These are phyloP conservation scores for Andrena praecox DNA, from an alignment of 2,888 invertebrate species.

Conservation along the genomic window DNA sequence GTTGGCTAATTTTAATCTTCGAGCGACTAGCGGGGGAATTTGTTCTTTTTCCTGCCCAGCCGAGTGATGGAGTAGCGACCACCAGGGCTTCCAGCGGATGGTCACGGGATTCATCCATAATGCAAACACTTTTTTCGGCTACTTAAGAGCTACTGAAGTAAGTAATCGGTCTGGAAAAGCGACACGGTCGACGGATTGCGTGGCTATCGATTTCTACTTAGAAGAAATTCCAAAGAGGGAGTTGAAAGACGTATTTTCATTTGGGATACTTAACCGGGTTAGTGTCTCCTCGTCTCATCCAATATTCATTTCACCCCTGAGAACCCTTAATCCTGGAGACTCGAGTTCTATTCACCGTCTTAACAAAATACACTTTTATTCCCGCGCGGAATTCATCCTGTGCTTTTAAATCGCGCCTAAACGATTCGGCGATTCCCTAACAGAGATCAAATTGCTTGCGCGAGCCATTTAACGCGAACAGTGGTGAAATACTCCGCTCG, in stretches of 20 bases:
- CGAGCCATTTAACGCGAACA: neutral
- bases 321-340: constrained; percentile 29
- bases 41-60: neutral
- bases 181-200: constrained; percentile 51
- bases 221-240: constrained; percentile 42
- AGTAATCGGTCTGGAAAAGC: constrained; percentile 46
- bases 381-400: neutral
- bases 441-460: neutral
- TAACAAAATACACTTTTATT: neutral
- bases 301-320: constrained; percentile 44
- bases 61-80: constrained; percentile 20
- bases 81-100: neutral
- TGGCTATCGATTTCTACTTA: constrained; percentile 53
- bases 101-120: constrained; percentile 34
- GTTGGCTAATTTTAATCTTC: neutral
- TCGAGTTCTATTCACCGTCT: constrained; percentile 21
- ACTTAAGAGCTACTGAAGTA: constrained; percentile 24
- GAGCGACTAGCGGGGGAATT: neutral
- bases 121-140: constrained; percentile 27
- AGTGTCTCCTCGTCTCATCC: constrained; percentile 43
- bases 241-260: constrained; percentile 50
- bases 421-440: neutral
- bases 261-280: constrained; percentile 39
- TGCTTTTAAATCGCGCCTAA: neutral
- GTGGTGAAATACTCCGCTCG: neutral